Evolutionary conservation across 2,113 vertebrate species (phyloP).

Genomic region (Pitta sordida): DNA sequence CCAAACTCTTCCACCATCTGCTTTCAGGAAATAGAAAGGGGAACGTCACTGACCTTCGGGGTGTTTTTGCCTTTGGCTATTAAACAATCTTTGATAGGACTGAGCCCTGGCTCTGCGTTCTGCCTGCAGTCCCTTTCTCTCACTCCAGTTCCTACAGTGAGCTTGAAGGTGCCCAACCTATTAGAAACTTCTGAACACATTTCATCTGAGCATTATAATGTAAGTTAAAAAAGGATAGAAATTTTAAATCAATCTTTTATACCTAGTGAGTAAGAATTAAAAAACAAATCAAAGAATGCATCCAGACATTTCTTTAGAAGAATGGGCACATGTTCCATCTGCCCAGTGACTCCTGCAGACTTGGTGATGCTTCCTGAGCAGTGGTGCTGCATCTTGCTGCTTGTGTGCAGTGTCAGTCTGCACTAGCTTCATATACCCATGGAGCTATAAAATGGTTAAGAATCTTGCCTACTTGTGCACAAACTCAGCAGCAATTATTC

Average conservation of each 20-base stretch:
- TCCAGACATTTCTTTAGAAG: background rate
- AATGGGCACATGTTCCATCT: background rate
- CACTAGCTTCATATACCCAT: background rate
- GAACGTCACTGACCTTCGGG: background rate
- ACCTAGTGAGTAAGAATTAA: background rate
- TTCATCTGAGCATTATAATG: background rate
- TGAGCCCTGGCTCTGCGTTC: background rate
- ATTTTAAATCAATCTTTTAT: background rate
- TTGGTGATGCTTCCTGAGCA: background rate
- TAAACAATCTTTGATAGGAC: background rate
- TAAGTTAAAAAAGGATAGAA: background rate
- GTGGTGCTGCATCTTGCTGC: background rate
- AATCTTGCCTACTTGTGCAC: background rate
- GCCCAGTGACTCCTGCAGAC: background rate
- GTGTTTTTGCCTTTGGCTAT: conserved; percentile 28
- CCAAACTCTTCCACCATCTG: conserved; percentile 43
- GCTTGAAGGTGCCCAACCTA: background rate
- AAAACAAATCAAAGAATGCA: background rate
- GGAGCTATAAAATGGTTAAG: background rate
- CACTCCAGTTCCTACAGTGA: background rate
- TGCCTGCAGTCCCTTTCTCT: background rate
- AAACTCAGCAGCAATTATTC: background rate
- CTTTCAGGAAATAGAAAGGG: conserved; percentile 34
- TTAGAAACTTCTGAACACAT: background rate
- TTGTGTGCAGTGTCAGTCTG: background rate